Percentiles rank a stretch among this genome's conserved stretches.
These are phyloP conservation scores for Tridacna gigas DNA, from an alignment of 2,888 invertebrate genomes.

Conservation along the genomic window DNA sequence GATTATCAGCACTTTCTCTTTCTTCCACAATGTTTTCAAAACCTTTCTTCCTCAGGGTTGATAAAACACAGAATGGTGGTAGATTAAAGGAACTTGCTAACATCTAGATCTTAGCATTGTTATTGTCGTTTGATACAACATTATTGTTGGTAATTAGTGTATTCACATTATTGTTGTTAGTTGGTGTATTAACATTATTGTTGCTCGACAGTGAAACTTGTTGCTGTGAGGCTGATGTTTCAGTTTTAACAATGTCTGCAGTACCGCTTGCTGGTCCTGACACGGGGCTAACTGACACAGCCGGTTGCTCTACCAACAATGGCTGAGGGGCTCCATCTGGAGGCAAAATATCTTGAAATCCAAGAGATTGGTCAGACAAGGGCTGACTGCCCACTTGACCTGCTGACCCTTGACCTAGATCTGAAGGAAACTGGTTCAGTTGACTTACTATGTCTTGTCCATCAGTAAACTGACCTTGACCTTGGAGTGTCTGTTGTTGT, in stretches of 20 bases:
- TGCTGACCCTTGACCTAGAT: constrained; percentile 1
- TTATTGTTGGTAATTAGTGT: neutral
- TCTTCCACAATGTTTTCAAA: too few relatives aligned
- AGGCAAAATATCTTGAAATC: constrained; percentile 5
- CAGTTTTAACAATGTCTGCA: neutral
- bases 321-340: constrained; percentile 35
- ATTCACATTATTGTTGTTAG: neutral
- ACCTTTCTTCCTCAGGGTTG: too few relatives aligned
- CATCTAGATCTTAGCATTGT: too few relatives aligned
- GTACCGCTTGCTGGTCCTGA: neutral
- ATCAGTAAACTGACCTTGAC: constrained; percentile 8
- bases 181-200: neutral
- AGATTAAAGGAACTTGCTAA: too few relatives aligned
- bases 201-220: neutral
- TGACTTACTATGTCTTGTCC: constrained; percentile 9
- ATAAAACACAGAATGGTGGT: too few relatives aligned
- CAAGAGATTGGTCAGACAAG: constrained; percentile 19
- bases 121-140: neutral
- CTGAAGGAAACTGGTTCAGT: constrained; percentile 6
- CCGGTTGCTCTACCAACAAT: constrained; percentile 38
- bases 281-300: constrained; percentile 11
- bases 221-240: neutral
- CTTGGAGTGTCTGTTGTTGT: neutral
- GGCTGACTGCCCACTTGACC: neutral
- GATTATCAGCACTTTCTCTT: too few relatives aligned